Conservation (phyloP, 2,888 invertebrate genomes). For the Sesamia inferens region DNA sequence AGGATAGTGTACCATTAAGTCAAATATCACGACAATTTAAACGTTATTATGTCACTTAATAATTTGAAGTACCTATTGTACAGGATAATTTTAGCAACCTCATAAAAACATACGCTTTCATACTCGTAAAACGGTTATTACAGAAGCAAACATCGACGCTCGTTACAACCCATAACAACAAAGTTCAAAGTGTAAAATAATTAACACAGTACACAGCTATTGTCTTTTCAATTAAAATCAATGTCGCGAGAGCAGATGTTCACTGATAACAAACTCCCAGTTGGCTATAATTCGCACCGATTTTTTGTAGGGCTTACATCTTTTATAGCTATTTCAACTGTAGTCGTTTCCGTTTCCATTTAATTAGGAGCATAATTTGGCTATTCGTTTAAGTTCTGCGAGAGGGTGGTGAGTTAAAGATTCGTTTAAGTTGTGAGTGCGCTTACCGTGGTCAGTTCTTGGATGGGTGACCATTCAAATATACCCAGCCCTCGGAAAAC, state of each 20-base stretch:
- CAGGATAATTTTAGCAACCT: conserved; percentile 30
- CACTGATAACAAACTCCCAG: background rate
- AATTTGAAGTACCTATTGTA: conserved; percentile 38
- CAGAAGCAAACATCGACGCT: conserved; percentile 37
- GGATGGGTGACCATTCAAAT: background rate
- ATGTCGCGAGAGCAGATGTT: conserved; percentile 41
- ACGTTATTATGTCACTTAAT: conserved; percentile 35
- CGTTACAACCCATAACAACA: conserved; percentile 40
- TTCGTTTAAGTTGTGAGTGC: too few relatives aligned
- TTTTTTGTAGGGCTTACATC: conserved; percentile 3
- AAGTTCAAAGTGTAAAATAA: conserved; percentile 42
- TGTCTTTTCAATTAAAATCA: conserved; percentile 57
- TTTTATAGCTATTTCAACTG: background rate
- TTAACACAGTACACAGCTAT: conserved; percentile 41
- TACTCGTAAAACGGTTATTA: conserved; percentile 57
- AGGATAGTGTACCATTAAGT: background rate
- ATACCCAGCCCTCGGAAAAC: too few relatives aligned
- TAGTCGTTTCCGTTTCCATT: conserved; percentile 16
- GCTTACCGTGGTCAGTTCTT: too few relatives aligned
- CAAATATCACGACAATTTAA: conserved; percentile 43
- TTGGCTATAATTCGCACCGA: conserved; percentile 1
- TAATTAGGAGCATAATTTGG: conserved; percentile 12
- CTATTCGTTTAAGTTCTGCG: background rate
- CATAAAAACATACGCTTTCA: conserved; percentile 48
- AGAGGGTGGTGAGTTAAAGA: too few relatives aligned